A percentile compares a stretch with the other conserved stretches of the same genome.
phyloP scores from a whole-genome alignment of 2,888 invertebrate species.

The Byasa hedistus region DNA sequence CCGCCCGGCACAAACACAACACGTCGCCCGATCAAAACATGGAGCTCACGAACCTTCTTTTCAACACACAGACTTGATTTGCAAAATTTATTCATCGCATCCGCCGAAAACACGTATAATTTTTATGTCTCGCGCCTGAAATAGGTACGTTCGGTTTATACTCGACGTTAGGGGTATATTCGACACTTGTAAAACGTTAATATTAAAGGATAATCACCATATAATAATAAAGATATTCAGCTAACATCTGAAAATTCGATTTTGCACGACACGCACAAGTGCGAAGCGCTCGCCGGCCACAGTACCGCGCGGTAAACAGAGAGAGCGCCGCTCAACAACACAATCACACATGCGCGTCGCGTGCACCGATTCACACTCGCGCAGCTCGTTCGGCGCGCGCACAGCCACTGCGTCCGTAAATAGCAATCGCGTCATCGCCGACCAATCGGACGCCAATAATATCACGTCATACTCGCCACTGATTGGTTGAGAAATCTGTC shows the following conservation, averaged over 20 bases:
- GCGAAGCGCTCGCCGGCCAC: conserved; percentile 83
- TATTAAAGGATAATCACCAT: conserved; percentile 69
- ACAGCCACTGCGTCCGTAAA: conserved; percentile 61
- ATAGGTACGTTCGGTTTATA: conserved; percentile 48
- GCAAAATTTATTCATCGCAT: conserved; percentile 80
- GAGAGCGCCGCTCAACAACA: conserved; percentile 65
- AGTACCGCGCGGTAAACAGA: conserved; percentile 79
- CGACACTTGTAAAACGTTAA: conserved; percentile 65
- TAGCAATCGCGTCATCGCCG: conserved; percentile 67
- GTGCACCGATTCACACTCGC: conserved; percentile 40
- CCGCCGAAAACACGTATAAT: conserved; percentile 73
- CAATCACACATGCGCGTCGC: conserved; percentile 56
- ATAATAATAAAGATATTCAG: conserved; percentile 57
- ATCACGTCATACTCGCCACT: conserved; percentile 58
- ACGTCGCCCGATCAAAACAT: conserved; percentile 74
- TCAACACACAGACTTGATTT: conserved; percentile 76
- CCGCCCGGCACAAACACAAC: conserved; percentile 70
- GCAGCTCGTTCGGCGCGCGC: conserved; percentile 58
- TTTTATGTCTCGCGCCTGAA: conserved; percentile 69
- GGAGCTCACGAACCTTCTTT: conserved; percentile 74
- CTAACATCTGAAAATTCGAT: conserved; percentile 69
- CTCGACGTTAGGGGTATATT: conserved; percentile 53
- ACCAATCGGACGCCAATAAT: conserved; percentile 54
- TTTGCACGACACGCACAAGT: conserved; percentile 73
- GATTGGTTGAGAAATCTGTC: conserved; percentile 68